Evolutionary conservation across 2,888 invertebrate species (phyloP).

Genomic region (Cosmorhoe ocellata): DNA sequence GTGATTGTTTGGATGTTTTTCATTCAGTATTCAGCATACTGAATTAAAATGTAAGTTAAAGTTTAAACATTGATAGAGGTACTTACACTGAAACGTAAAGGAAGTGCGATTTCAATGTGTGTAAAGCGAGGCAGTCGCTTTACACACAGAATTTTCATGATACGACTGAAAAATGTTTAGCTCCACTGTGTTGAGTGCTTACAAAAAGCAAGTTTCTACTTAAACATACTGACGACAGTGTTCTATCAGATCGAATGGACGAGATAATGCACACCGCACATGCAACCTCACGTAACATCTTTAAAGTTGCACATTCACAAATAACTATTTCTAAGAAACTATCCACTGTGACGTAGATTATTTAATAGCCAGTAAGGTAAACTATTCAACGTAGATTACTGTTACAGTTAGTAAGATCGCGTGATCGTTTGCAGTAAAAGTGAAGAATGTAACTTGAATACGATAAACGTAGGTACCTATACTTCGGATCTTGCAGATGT

Average conservation of each 20-base stretch:
- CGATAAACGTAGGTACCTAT: slow-evolving; percentile 39
- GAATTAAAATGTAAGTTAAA: too few relatives aligned
- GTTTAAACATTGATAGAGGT: background rate
- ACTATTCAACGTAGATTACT: slow-evolving; percentile 30
- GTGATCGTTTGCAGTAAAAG: slow-evolving; percentile 58
- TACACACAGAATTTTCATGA: slow-evolving; percentile 14
- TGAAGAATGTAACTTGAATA: slow-evolving; percentile 53
- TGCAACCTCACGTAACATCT: slow-evolving; percentile 43
- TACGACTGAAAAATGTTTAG: slow-evolving; percentile 16
- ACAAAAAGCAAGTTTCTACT: slow-evolving; percentile 15
- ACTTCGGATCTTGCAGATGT: slow-evolving; percentile 33
- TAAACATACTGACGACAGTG: slow-evolving; percentile 11
- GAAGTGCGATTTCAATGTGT: background rate
- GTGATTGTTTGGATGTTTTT: too few relatives aligned
- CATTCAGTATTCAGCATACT: too few relatives aligned
- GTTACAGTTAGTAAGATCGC: slow-evolving; percentile 48
- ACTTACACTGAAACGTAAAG: background rate
- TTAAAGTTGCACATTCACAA: slow-evolving; percentile 29
- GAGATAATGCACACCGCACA: slow-evolving; percentile 38
- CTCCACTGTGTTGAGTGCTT: slow-evolving; percentile 11
- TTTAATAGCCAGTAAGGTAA: slow-evolving; percentile 38
- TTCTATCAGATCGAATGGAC: slow-evolving; percentile 30
- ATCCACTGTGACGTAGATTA: slow-evolving; percentile 28
- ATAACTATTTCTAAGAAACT: slow-evolving; percentile 43
- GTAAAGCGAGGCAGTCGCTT: background rate